Conservation (phyloP, 2,888 invertebrate genomes). For the Chrysotoxum bicinctum region DNA sequence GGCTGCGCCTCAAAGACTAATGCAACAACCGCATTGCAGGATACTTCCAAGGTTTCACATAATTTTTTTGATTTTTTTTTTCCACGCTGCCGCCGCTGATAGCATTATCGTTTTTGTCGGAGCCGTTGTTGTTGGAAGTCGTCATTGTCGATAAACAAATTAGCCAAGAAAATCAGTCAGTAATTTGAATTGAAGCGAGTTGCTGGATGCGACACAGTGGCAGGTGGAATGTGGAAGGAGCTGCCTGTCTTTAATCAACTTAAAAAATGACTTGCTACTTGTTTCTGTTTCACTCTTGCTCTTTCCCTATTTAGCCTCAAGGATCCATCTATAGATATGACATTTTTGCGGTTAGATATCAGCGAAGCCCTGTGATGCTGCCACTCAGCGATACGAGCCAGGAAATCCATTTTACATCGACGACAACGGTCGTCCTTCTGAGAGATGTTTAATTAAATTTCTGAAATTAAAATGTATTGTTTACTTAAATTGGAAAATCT, state of each 20-base stretch:
- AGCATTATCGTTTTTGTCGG: neutral
- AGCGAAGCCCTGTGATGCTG: conserved; percentile 69
- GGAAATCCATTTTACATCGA: conserved; percentile 60
- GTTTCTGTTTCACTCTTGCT: conserved; percentile 40
- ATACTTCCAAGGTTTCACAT: conserved; percentile 36
- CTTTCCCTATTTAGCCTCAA: neutral
- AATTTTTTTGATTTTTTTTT: neutral
- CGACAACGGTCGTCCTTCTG: conserved; percentile 43
- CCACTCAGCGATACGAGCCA: conserved; percentile 64
- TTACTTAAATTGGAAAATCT: conserved; percentile 81
- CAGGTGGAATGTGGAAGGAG: neutral
- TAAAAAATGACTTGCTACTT: conserved; percentile 49
- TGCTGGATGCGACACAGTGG: neutral
- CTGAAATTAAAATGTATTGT: conserved; percentile 82
- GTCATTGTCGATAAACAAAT: conserved; percentile 58
- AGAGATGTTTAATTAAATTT: conserved; percentile 82
- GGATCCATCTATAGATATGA: conserved; percentile 1
- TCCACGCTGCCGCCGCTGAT: neutral
- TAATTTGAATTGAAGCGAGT: conserved; percentile 44
- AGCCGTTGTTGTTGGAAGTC: neutral
- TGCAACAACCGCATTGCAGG: conserved; percentile 35
- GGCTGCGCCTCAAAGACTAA: conserved; percentile 15
- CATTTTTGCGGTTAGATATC: conserved; percentile 48
- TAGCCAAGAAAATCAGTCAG: conserved; percentile 67
- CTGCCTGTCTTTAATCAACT: conserved; percentile 45